phyloP scores from a whole-genome alignment of 2,888 invertebrate genomes.

The Drosophila rubida region DNA sequence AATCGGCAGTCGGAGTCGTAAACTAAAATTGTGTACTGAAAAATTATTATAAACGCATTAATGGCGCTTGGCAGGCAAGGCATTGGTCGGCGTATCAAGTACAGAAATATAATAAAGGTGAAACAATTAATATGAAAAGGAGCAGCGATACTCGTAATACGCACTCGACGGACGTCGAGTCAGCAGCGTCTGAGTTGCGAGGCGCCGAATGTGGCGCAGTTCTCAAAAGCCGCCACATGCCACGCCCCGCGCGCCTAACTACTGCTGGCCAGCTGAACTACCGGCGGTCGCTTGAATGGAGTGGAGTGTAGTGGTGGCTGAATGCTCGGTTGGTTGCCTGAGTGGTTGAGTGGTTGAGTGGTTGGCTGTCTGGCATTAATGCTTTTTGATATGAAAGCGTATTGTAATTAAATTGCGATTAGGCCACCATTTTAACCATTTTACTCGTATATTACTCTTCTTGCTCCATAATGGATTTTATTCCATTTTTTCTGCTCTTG shows the following conservation, averaged over 20 bases:
- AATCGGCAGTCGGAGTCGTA: not conserved
- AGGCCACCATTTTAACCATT: conserved; percentile 84
- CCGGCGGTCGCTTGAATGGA: conserved; percentile 28
- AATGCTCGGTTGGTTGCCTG: conserved; percentile 34
- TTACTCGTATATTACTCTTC: conserved; percentile 71
- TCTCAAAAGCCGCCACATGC: conserved; percentile 36
- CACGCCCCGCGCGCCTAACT: conserved; percentile 44
- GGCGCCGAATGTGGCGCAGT: conserved; percentile 54
- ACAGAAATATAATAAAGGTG: conserved; percentile 71
- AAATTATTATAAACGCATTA: conserved; percentile 82
- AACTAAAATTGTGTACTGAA: conserved; percentile 61
- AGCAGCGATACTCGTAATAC: conserved; percentile 56
- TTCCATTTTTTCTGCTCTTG: conserved; percentile 63
- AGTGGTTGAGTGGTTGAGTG: conserved; percentile 35
- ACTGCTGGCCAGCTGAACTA: conserved; percentile 33
- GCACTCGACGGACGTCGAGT: conserved; percentile 32
- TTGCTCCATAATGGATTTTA: conserved; percentile 77
- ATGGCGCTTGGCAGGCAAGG: conserved; percentile 63
- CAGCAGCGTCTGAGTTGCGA: conserved; percentile 1
- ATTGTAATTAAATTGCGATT: conserved; percentile 85
- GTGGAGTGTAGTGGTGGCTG: conserved; percentile 15
- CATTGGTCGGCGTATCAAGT: conserved; percentile 54
- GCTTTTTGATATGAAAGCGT: conserved; percentile 81
- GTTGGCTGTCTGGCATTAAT: conserved; percentile 68
- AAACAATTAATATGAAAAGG: conserved; percentile 74